phyloP scores from a whole-genome alignment of 2,113 vertebrate genomes.

The Serilophus lunatus region DNA sequence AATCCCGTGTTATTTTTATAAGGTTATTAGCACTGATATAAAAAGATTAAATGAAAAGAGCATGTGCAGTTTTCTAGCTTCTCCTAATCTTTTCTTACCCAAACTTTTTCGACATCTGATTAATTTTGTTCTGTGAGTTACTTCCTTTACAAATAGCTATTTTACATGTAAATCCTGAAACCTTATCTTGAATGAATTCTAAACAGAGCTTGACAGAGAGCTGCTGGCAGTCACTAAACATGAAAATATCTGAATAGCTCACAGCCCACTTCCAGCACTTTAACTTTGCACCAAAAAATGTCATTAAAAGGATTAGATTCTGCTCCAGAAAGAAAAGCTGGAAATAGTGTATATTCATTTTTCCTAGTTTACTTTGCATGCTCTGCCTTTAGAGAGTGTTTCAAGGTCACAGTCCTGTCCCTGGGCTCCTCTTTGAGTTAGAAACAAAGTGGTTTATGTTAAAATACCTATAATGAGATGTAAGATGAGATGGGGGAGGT shows the following conservation, averaged over 20 bases:
- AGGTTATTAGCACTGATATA: neutral
- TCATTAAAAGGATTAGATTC: neutral
- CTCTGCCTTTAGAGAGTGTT: neutral
- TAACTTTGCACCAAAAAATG: neutral
- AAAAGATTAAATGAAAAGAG: neutral
- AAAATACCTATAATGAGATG: neutral
- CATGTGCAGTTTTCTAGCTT: neutral
- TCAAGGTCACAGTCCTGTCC: neutral
- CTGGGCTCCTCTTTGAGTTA: neutral
- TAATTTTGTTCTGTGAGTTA: neutral
- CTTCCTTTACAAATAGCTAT: neutral
- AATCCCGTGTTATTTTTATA: neutral
- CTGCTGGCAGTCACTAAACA: neutral
- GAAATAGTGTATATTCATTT: neutral
- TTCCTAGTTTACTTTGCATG: neutral
- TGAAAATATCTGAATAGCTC: neutral
- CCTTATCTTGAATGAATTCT: neutral
- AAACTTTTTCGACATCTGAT: neutral
- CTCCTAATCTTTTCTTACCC: neutral
- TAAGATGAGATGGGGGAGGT: neutral
- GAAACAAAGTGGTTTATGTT: neutral
- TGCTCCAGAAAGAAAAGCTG: conserved; percentile 9
- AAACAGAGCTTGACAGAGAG: neutral
- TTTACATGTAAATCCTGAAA: conserved; percentile 11
- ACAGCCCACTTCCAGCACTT: neutral